These are phyloP conservation scores for Ptychochromis oligacanthus DNA, from an alignment of 2,113 vertebrate genomes.

Conservation along the genomic window DNA sequence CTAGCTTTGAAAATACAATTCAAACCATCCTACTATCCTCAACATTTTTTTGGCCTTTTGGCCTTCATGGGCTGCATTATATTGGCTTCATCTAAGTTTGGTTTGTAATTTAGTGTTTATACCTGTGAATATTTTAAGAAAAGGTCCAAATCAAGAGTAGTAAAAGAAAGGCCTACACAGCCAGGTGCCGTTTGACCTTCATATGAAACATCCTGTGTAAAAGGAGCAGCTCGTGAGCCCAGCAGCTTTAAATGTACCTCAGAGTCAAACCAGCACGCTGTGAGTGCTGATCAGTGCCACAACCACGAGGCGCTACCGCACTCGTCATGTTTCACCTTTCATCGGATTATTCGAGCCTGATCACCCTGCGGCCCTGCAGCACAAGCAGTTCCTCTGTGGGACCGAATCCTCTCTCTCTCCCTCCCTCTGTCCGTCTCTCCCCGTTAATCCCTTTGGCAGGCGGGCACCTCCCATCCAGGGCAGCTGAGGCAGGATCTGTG, in stretches of 20 bases:
- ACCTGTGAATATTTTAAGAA: no score
- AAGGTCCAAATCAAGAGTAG: no score
- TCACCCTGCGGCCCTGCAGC: not conserved
- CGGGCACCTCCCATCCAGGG: constrained; percentile 26
- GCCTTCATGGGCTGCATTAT: not conserved
- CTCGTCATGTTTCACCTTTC: constrained; percentile 9
- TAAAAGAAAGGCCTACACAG: no score
- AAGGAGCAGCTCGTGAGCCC: not conserved
- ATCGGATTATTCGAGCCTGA: not conserved
- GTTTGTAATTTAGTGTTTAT: no score
- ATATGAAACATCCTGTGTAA: not conserved
- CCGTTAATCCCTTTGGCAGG: constrained; percentile 58
- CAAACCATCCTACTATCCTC: not conserved
- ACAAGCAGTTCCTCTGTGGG: not conserved
- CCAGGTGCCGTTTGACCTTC: not conserved
- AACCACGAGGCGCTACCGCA: not conserved
- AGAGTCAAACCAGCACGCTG: not conserved
- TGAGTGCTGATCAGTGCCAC: not conserved
- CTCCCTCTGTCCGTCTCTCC: constrained; percentile 4
- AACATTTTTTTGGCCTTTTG: no score
- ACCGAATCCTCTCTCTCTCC: constrained; percentile 18
- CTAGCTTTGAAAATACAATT: not conserved
- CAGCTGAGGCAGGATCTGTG: constrained; percentile 55
- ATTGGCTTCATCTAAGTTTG: not conserved
- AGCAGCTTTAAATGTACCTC: not conserved